Base-by-base conservation (phyloP, 2,797 vertebrate species). In the Melanogrammus aeglefinus region DNA sequence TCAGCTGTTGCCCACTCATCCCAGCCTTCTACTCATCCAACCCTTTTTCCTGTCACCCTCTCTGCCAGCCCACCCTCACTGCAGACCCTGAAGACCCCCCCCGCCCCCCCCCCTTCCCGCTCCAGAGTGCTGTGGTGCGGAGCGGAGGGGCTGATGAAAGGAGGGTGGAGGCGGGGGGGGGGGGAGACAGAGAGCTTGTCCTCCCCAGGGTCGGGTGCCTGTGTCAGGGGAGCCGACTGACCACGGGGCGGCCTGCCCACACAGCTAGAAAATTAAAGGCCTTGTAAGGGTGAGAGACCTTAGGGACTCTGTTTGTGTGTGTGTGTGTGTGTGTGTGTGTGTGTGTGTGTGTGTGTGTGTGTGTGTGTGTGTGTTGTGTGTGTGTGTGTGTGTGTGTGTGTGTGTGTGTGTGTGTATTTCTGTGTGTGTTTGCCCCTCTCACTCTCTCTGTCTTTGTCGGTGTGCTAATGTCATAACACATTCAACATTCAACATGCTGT, bases 181-280 rank as follows among this genome's bases (percentile, higher is more conserved):
- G 77, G 75, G 78, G 78, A 84, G 82, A 88, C 76, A 74, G 79
- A 86, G 85, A 51, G 47, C 47, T 3, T 21, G 31, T 76, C 80
- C 86, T 83, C 85, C 75, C 74, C 2, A 73, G 81, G 84, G 91
- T 85, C 33, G n/a, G 79, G 87, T 90, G 92, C 88, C 91, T 90
- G 89, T 90, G 84, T 90, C 91, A 81, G 74, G 72, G 87, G 89
- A 84, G 88, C 88, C 91, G 89, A 92, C 87, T 91, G 89, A 86
- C 86, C 88, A 87, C 87, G 76, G 75, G 76, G 75, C 89, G 86
- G 84, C 88, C 86, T 90, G 90, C 85, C 89, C 89, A 91, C 87
- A 90, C 86, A 88, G 83, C 88, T 91, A 89, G 89, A 92, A 92
- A 92, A 91, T 92, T 78, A 76, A 91, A 89, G 88, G 88, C 89